Evolutionary conservation across 1,140 invertebrate species (phyloP).

Genomic region (Oryctes rhinoceros): DNA sequence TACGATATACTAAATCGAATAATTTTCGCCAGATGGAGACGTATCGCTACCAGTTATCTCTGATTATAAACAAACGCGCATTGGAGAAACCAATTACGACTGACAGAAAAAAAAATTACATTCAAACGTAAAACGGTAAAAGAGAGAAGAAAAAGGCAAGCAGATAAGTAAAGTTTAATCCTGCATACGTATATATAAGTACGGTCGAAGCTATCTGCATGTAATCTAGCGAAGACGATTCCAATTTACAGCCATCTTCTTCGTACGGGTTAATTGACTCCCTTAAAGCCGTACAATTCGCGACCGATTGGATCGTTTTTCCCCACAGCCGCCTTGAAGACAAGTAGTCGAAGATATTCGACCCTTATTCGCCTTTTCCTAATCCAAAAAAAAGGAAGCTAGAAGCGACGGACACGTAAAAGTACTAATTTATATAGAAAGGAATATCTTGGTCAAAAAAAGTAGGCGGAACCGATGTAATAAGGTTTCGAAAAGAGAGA

Average conservation of each 20-base stretch:
- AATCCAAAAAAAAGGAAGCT: background rate
- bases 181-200: constrained; percentile 20
- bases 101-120: background rate
- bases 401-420: constrained; percentile 4
- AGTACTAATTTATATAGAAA: background rate
- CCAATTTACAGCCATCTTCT: constrained; percentile 18
- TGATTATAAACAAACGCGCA: background rate
- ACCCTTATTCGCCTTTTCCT: background rate
- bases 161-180: constrained; percentile 10
- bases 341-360: background rate
- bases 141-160: background rate
- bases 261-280: constrained; percentile 9
- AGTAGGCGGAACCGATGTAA: background rate
- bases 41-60: background rate
- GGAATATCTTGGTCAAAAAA: background rate
- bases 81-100: background rate
- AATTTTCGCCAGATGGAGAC: background rate
- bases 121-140: background rate
- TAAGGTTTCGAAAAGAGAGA: background rate
- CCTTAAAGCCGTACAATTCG: background rate
- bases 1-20: background rate
- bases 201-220: constrained; percentile 13
- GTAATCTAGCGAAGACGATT: constrained; percentile 14
- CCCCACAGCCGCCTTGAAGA: background rate
- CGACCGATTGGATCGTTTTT: background rate